Percentiles rank a stretch among this genome's conserved stretches.
These are phyloP conservation scores for Lagria hirta DNA, from an alignment of 2,888 invertebrate species.

Conservation along the genomic window DNA sequence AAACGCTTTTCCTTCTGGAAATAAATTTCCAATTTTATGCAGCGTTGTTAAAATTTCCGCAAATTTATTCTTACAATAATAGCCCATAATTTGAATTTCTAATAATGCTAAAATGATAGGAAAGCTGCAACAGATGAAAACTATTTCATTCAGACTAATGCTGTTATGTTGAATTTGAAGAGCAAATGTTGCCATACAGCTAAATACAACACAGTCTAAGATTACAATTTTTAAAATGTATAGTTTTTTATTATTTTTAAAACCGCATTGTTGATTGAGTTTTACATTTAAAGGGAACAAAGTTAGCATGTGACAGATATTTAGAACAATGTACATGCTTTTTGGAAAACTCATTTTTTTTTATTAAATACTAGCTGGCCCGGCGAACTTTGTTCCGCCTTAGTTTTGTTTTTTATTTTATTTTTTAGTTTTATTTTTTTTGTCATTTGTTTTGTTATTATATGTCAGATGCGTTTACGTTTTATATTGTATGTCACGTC, in stretches of 20 bases:
- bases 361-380: no score
- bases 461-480: no score
- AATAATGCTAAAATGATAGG: constrained; percentile 13
- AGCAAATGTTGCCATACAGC: constrained; percentile 8
- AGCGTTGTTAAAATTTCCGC: constrained; percentile 1
- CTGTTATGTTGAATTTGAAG: not conserved
- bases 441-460: no score
- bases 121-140: constrained; percentile 12
- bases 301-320: constrained; percentile 9
- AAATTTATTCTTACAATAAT: constrained; percentile 2
- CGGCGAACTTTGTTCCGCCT: no score
- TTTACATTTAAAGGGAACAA: constrained; percentile 10
- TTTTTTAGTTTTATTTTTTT: no score
- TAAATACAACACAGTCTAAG: constrained; percentile 2
- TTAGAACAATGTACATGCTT: constrained; percentile 2
- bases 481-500: no score
- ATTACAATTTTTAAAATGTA: constrained; percentile 4
- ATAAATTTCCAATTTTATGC: constrained; percentile 1
- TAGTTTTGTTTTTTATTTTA: no score
- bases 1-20: not conserved
- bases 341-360: no score
- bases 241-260: constrained; percentile 1
- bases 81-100: constrained; percentile 7
- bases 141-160: constrained; percentile 15
- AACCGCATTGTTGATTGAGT: no score